Percentiles rank a stretch among this genome's conserved stretches.
phyloP scores from a whole-genome alignment of 2,113 vertebrate species.

The Pyrgilauda ruficollis region DNA sequence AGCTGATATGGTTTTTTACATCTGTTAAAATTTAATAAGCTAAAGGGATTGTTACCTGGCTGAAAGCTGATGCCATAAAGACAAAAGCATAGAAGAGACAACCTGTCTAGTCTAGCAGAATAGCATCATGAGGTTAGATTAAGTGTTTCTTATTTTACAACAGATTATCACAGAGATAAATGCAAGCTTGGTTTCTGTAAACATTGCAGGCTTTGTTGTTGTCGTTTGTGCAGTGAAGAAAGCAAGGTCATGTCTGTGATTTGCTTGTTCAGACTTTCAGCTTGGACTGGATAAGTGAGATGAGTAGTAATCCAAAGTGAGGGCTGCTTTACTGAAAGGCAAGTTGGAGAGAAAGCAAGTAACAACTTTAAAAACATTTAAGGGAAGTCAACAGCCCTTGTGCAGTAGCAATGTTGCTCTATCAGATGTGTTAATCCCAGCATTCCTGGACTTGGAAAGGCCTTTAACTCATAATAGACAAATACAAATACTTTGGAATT shows the following conservation, averaged over 20 bases:
- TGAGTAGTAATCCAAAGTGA: neutral
- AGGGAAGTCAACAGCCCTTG: neutral
- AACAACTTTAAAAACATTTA: neutral
- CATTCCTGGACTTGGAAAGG: neutral
- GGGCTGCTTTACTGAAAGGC: neutral
- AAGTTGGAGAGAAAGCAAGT: neutral
- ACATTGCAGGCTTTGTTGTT: neutral
- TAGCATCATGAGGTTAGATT: neutral
- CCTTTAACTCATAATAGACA: neutral
- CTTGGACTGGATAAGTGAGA: neutral
- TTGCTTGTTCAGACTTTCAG: neutral
- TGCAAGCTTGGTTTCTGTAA: neutral
- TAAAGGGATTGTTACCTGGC: neutral
- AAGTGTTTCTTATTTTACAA: neutral
- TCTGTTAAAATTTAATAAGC: neutral
- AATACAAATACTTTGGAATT: neutral
- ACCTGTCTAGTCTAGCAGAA: neutral
- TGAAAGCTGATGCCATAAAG: neutral
- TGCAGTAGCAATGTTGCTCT: neutral
- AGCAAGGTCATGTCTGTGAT: neutral
- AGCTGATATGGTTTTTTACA: neutral
- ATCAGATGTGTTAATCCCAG: neutral
- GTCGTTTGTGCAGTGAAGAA: neutral
- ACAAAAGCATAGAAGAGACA: neutral
- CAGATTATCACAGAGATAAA: neutral